These are phyloP conservation scores for Dendrolimus pini DNA, from an alignment of 2,888 invertebrate genomes.

Conservation along the genomic window DNA sequence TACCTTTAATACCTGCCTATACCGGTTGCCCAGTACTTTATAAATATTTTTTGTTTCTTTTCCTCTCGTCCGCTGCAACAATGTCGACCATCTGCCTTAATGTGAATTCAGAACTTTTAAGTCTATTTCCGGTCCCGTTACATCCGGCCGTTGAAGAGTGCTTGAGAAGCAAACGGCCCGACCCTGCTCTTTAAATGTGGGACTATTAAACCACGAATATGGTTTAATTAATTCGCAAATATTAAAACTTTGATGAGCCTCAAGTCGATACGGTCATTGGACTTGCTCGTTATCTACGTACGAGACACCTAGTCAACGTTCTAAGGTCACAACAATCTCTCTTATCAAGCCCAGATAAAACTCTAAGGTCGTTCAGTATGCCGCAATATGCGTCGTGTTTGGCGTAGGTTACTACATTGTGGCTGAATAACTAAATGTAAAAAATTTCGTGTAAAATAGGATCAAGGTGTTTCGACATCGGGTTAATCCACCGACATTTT, in stretches of 20 bases:
- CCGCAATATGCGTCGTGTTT: constrained; percentile 42
- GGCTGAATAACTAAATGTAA: constrained; percentile 17
- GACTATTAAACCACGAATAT: not conserved
- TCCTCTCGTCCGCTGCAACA: constrained; percentile 40
- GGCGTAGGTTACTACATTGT: constrained; percentile 10
- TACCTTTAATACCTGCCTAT: not conserved
- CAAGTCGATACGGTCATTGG: constrained; percentile 58
- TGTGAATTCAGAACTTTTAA: constrained; percentile 38
- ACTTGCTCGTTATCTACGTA: constrained; percentile 53
- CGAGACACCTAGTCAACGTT: constrained; percentile 59
- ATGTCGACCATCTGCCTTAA: constrained; percentile 48
- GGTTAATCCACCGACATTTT: constrained; percentile 69
- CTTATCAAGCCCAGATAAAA: constrained; percentile 63
- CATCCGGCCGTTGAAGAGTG: constrained; percentile 57
- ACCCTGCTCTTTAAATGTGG: constrained; percentile 18
- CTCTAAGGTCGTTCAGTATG: constrained; percentile 56
- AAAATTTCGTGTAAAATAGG: constrained; percentile 22
- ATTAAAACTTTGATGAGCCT: constrained; percentile 21
- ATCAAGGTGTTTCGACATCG: constrained; percentile 64
- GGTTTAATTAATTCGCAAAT: constrained; percentile 12
- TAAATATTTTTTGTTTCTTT: constrained; percentile 28
- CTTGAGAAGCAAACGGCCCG: constrained; percentile 41
- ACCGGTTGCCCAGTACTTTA: constrained; percentile 18
- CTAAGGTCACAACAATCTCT: constrained; percentile 66
- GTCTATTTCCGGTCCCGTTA: constrained; percentile 64